A percentile compares a stretch with the other conserved stretches of the same genome.
These are phyloP conservation scores for Andrena bicolor DNA, from an alignment of 2,888 invertebrate genomes.

Conservation along the genomic window DNA sequence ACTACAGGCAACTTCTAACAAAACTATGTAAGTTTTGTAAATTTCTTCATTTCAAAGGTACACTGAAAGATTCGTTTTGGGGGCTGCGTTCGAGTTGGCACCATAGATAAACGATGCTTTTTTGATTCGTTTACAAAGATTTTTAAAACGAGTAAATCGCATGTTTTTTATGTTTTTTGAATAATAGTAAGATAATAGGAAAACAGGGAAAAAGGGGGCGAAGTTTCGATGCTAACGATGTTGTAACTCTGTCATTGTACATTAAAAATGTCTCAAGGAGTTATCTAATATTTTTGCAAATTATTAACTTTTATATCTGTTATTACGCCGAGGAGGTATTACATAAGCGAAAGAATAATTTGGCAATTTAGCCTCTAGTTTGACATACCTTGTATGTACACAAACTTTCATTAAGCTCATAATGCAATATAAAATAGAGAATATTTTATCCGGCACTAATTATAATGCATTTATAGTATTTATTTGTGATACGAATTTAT, in stretches of 20 bases:
- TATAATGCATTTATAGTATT: conserved; percentile 23
- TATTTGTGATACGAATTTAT: conserved; percentile 23
- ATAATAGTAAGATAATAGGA: neutral
- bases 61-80: neutral
- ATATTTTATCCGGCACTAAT: conserved; percentile 13
- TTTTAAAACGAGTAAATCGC: neutral
- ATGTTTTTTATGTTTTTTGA: conserved; percentile 7
- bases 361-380: conserved; percentile 54
- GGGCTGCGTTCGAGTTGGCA: conserved; percentile 2
- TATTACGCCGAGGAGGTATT: conserved; percentile 43
- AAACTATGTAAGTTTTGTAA: conserved; percentile 18
- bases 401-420: conserved; percentile 55
- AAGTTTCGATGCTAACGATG: conserved; percentile 33
- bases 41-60: conserved; percentile 6
- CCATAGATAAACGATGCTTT: neutral
- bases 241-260: conserved; percentile 35
- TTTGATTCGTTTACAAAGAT: conserved; percentile 7
- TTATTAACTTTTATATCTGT: conserved; percentile 65
- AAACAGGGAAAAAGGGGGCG: neutral
- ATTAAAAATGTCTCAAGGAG: conserved; percentile 29
- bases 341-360: conserved; percentile 44
- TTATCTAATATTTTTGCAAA: conserved; percentile 64
- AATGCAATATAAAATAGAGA: conserved; percentile 26
- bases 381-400: conserved; percentile 60
- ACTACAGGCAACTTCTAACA: conserved; percentile 9